Conservation (phyloP, 2,888 invertebrate species). For the Caenorhabditis uteleia region DNA sequence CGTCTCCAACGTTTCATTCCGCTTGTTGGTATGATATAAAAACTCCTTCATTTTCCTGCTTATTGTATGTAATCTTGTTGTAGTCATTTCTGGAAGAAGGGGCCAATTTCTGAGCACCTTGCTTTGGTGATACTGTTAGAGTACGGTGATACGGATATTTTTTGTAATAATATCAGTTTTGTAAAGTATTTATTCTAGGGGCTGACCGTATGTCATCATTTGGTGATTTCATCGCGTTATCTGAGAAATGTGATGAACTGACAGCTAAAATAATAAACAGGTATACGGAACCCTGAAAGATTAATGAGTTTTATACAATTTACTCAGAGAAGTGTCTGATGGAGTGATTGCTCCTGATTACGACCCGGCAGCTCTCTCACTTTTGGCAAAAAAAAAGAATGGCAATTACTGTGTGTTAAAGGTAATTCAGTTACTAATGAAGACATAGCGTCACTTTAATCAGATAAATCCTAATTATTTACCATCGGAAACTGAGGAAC, state of each 20-base stretch:
- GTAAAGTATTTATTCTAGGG: constrained; percentile 71
- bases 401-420: constrained; percentile 88
- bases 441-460: background rate
- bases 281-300: constrained; percentile 25
- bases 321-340: constrained; percentile 83
- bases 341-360: constrained; percentile 97
- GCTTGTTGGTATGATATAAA: constrained; percentile 19
- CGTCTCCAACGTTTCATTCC: constrained; percentile 34
- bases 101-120: background rate
- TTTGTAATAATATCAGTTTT: too few species aligned
- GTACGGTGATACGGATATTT: background rate
- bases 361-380: constrained; percentile 81
- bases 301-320: background rate
- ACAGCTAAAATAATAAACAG: constrained; percentile 89
- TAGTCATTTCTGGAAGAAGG: too few species aligned
- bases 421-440: constrained; percentile 69
- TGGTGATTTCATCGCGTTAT: constrained; percentile 94
- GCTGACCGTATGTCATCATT: constrained; percentile 99
- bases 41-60: too few species aligned
- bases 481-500: constrained; percentile 82
- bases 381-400: constrained; percentile 91
- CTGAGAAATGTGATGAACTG: constrained; percentile 85
- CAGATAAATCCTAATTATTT: constrained; percentile 87
- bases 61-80: background rate
- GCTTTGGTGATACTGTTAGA: background rate